Conservation (phyloP, 2,888 invertebrate genomes). For the Gasteruption jaculator region DNA sequence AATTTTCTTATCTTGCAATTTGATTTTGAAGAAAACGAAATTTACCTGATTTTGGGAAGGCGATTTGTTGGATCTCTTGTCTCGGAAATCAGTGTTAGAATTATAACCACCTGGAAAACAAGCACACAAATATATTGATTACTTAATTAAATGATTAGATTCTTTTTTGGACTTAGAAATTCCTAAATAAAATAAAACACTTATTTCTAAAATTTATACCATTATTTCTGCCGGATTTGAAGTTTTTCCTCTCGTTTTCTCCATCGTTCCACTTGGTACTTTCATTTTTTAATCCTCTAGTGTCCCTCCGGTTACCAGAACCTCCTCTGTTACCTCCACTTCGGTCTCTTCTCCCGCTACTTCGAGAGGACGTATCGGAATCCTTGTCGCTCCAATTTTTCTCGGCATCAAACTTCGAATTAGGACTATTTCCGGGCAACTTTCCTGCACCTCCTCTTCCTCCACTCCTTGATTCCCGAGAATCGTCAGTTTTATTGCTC, state of each 20-base stretch:
- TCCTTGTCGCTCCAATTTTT: constrained; percentile 38
- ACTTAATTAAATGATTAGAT: too few species aligned
- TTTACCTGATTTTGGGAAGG: too few species aligned
- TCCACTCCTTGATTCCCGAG: constrained; percentile 13
- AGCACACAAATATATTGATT: too few species aligned
- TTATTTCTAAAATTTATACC: constrained; percentile 8
- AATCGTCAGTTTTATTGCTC: too few species aligned
- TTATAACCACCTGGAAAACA: too few species aligned
- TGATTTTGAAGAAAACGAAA: too few species aligned
- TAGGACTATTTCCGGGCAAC: constrained; percentile 18
- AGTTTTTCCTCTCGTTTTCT: constrained; percentile 13
- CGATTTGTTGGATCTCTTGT: too few species aligned
- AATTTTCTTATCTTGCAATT: too few species aligned
- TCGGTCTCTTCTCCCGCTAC: constrained; percentile 28
- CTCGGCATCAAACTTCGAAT: constrained; percentile 27
- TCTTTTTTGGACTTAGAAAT: too few species aligned
- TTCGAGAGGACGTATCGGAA: constrained; percentile 34
- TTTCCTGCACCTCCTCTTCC: constrained; percentile 17
- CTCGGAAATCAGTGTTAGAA: too few species aligned
- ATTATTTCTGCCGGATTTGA: constrained; percentile 16
- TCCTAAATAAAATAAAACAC: not conserved
- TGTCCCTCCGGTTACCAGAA: constrained; percentile 15
- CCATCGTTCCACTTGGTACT: constrained; percentile 18
- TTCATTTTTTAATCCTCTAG: constrained; percentile 15
- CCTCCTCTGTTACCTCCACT: constrained; percentile 22